A percentile compares a stretch with the other conserved stretches of the same genome.
These are phyloP conservation scores for Drosophila bocki DNA, from an alignment of 1,140 invertebrate species.

Conservation along the genomic window DNA sequence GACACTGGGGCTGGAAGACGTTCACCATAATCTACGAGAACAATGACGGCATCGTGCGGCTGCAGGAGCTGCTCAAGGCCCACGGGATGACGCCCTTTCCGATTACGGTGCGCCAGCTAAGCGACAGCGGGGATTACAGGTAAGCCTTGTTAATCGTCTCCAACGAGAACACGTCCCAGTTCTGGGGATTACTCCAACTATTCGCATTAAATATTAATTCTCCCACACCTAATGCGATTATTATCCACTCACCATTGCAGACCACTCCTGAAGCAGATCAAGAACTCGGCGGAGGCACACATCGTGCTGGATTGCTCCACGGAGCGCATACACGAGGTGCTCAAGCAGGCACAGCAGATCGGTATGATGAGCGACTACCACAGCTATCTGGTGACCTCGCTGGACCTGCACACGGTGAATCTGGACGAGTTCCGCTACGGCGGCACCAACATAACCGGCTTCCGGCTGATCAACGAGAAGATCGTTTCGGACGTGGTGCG, in stretches of 20 bases:
- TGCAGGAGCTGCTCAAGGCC: conserved; percentile 96
- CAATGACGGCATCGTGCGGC: conserved; percentile 95
- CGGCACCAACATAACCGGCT: conserved; percentile 96
- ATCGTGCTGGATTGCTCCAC: conserved; percentile 96
- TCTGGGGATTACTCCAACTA: background rate
- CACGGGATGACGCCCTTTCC: conserved; percentile 93
- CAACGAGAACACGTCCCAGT: background rate
- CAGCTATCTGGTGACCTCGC: conserved; percentile 95
- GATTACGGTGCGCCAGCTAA: conserved; percentile 92
- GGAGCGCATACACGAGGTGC: conserved; percentile 92
- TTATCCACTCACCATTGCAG: conserved; percentile 85
- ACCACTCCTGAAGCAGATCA: conserved; percentile 95
- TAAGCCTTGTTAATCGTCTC: conserved; percentile 72
- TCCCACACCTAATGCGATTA: background rate
- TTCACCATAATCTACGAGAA: conserved; percentile 98
- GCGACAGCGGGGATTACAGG: conserved; percentile 93
- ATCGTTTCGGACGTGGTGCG: conserved; percentile 90
- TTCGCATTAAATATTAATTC: background rate
- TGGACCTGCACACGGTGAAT: conserved; percentile 95
- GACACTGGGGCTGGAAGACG: conserved; percentile 95
- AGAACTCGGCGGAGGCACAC: conserved; percentile 94
- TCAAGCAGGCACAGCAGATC: conserved; percentile 97
- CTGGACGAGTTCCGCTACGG: conserved; percentile 97
- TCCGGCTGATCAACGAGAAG: conserved; percentile 88
- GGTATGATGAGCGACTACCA: conserved; percentile 98